Conservation (phyloP, 2,797 vertebrate genomes). For the Halcyon chelicuti region DNA sequence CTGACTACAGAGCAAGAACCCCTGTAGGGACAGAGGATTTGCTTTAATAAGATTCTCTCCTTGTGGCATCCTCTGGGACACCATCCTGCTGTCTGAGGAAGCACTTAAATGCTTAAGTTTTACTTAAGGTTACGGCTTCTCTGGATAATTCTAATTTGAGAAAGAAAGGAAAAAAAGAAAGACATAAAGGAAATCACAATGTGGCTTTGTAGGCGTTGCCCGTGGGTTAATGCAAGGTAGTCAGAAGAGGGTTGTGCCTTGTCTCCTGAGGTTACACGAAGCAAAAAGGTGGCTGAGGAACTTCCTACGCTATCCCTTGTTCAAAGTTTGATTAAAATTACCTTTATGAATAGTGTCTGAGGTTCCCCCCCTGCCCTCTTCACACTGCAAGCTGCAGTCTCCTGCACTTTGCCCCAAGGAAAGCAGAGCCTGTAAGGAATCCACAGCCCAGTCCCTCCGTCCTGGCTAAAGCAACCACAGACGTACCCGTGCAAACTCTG, state of each 20-base stretch:
- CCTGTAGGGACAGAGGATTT: not conserved
- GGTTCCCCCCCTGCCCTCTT: not conserved
- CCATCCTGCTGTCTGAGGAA: constrained; percentile 51
- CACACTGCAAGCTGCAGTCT: not conserved
- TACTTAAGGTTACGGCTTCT: constrained; percentile 32
- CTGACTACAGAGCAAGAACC: not conserved
- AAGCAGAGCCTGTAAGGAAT: not conserved
- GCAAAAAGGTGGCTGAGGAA: not conserved
- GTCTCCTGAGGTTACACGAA: not conserved
- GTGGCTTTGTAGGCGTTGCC: not conserved
- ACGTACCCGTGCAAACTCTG: accelerated
- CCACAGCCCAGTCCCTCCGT: not conserved
- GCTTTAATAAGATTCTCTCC: constrained; percentile 34
- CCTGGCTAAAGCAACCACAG: accelerated
- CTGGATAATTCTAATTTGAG: not conserved
- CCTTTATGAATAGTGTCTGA: not conserved
- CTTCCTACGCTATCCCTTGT: not conserved
- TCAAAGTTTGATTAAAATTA: not conserved
- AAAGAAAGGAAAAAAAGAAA: not conserved
- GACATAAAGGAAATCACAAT: not conserved
- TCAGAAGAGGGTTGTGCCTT: not conserved
- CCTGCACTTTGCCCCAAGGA: not conserved
- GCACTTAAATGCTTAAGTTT: constrained; percentile 21
- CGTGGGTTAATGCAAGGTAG: not conserved
- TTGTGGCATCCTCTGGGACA: not conserved